Evolutionary conservation across 1,140 invertebrate species (phyloP), one percentile per base, ranked within the genome.

Genomic region (Forficula auricularia): DNA sequence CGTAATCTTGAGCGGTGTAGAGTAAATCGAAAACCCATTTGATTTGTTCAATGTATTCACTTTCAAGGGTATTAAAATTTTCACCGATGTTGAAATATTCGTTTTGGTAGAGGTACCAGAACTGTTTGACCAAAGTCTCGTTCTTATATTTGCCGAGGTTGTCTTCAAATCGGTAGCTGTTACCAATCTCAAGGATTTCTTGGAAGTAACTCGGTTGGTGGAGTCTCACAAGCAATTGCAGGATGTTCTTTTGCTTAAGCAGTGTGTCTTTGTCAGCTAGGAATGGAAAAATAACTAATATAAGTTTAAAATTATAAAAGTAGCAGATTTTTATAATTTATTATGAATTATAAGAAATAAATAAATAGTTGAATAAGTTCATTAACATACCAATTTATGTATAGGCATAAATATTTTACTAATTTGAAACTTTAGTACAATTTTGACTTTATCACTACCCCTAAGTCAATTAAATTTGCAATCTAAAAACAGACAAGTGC

Each of bases 1-100:
- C 68, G 47, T 68, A 77, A 48, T 75, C 68, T 52, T 79, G 77
- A 40, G 77, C 75, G 50, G 69, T 70, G 58, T 71, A 77, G 51
- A 83, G 68, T 43, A 78, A 51, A 42, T 79, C 70, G 65, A 78
- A 81, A 40, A 80, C 56, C 7, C 63, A 63, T 3, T 67, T 57
- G 20, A 72, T 69, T 58, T 80, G 72, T 36, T 70, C 58, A n/a
- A 68, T 50, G 38, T 79, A 74, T 9, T 69, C 63, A 19, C 67
- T 63, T 40, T 78, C 58, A 48, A 70, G 61, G 13, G 70, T 47
- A 13, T 72, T 72, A 51, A 77, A 82, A 27, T 76, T 62, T 48
- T 68, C 66, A 40, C 70, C 72, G 44, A 63, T 65, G 0, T 72
- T 59, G 18, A 75, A 50, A 35, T 66, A 57, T 13, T 68, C 70